Evolutionary conservation across 2,113 vertebrate genomes (phyloP).

Genomic region (Carassius gibelio): DNA sequence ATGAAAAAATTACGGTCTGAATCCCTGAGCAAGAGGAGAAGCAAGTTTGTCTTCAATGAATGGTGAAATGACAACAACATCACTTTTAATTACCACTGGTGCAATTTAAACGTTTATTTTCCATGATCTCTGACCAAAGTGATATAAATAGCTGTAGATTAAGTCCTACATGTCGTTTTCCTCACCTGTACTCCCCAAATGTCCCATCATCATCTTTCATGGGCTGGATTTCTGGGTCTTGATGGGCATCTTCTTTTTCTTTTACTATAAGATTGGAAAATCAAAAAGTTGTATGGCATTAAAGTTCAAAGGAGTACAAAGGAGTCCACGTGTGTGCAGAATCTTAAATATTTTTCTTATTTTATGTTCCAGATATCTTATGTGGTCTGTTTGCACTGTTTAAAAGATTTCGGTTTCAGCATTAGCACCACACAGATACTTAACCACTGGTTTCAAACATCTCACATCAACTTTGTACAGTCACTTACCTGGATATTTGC

Average conservation of each 20-base stretch:
- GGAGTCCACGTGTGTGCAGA: no score
- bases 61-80: neutral
- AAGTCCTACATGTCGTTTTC: neutral
- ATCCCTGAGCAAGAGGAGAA: constrained; percentile 38
- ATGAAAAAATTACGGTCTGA: constrained; percentile 39
- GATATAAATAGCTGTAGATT: neutral
- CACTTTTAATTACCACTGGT: no score
- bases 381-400: neutral
- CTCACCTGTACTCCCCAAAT: constrained; percentile 98
- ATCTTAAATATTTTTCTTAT: neutral
- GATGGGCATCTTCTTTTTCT: constrained; percentile 97
- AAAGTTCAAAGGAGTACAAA: neutral
- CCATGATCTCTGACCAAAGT: neutral
- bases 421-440: neutral
- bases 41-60: constrained; percentile 25
- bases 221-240: constrained; percentile 95
- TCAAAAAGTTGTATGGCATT: neutral
- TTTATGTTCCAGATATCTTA: neutral
- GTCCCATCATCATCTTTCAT: constrained; percentile 99
- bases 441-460: neutral
- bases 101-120: neutral
- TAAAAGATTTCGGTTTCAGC: neutral
- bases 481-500: constrained; percentile 90
- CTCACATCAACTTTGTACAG: neutral
- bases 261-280: constrained; percentile 80